These are phyloP conservation scores for Micromesistius poutassou DNA, from an alignment of 2,797 vertebrate genomes.

Conservation along the genomic window DNA sequence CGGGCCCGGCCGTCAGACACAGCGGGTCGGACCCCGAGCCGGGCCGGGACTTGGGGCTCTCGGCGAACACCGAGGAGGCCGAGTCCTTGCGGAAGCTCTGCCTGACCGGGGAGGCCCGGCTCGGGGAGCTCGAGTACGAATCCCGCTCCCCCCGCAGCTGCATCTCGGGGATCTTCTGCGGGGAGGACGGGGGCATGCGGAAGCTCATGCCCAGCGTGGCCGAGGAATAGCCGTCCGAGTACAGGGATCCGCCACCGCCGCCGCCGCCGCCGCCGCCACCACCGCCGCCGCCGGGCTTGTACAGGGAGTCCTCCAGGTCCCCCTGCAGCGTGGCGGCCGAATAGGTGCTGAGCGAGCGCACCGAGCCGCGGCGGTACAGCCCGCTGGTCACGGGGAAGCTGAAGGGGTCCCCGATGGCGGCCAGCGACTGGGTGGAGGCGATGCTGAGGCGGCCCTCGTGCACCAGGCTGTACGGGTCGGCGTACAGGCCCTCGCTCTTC, in stretches of 20 bases:
- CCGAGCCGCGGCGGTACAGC: conserved; percentile 90
- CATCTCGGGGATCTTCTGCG: conserved; percentile 89
- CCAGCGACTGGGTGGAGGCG: conserved; percentile 88
- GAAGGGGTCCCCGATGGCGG: conserved; percentile 87
- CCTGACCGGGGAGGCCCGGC: conserved; percentile 87
- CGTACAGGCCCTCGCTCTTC: conserved; percentile 92
- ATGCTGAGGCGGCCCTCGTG: conserved; percentile 94
- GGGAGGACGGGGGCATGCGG: conserved; percentile 88
- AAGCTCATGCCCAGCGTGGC: conserved; percentile 85
- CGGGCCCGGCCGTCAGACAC: conserved; percentile 77
- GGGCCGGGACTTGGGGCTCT: conserved; percentile 85
- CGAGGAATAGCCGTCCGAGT: conserved; percentile 82
- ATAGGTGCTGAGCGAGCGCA: conserved; percentile 95
- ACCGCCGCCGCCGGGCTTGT: conserved; percentile 83
- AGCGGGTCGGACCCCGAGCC: conserved; percentile 83
- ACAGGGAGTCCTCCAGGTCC: conserved; percentile 89
- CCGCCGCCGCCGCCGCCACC: conserved; percentile 32
- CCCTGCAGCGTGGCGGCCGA: conserved; percentile 91
- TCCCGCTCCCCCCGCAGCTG: conserved; percentile 75
- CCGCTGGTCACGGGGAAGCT: conserved; percentile 83
- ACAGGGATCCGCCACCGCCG: conserved; percentile 70
- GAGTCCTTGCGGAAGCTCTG: conserved; percentile 96
- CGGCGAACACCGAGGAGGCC: conserved; percentile 88
- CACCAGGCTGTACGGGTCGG: conserved; percentile 90
- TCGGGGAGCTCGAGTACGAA: conserved; percentile 88